These are phyloP conservation scores for Paraescarpia echinospica DNA, from an alignment of 1,140 invertebrate genomes.

Conservation along the genomic window DNA sequence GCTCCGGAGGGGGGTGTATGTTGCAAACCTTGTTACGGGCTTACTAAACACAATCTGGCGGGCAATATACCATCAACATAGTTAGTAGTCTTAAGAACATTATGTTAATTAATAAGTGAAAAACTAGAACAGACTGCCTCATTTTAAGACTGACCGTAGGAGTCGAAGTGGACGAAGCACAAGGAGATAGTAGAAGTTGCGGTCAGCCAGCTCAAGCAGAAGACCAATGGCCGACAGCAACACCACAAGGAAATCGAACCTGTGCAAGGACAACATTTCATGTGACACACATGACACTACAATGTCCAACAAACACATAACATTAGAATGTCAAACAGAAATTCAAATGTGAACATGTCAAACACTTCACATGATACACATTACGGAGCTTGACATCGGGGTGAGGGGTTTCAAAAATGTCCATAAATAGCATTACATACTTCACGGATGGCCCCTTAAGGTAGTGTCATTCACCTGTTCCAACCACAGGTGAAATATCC, in stretches of 20 bases:
- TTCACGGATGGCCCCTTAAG: too few relatives aligned
- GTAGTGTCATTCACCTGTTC: slow-evolving; percentile 79
- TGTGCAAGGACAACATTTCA: slow-evolving; percentile 36
- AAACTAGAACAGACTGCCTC: too few relatives aligned
- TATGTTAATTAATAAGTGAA: too few relatives aligned
- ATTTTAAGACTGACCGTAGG: slow-evolving; percentile 49
- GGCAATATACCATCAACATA: too few relatives aligned
- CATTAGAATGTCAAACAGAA: not conserved
- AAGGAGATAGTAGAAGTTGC: slow-evolving; percentile 73
- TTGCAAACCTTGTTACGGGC: too few relatives aligned
- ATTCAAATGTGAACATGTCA: not conserved
- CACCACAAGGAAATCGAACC: slow-evolving; percentile 77
- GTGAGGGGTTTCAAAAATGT: too few relatives aligned
- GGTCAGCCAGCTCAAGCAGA: slow-evolving; percentile 67
- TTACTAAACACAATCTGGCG: too few relatives aligned
- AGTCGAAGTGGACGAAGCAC: slow-evolving; percentile 64
- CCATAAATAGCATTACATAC: too few relatives aligned
- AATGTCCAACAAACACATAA: not conserved
- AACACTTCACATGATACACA: not conserved
- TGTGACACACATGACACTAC: not conserved
- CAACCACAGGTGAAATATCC: slow-evolving; percentile 80
- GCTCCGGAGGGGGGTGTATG: too few relatives aligned
- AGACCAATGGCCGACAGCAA: slow-evolving; percentile 70
- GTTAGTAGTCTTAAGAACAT: too few relatives aligned
- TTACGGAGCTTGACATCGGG: too few relatives aligned